These are phyloP conservation scores for Morpho achilles DNA, from an alignment of 2,888 invertebrate species.

Conservation along the genomic window DNA sequence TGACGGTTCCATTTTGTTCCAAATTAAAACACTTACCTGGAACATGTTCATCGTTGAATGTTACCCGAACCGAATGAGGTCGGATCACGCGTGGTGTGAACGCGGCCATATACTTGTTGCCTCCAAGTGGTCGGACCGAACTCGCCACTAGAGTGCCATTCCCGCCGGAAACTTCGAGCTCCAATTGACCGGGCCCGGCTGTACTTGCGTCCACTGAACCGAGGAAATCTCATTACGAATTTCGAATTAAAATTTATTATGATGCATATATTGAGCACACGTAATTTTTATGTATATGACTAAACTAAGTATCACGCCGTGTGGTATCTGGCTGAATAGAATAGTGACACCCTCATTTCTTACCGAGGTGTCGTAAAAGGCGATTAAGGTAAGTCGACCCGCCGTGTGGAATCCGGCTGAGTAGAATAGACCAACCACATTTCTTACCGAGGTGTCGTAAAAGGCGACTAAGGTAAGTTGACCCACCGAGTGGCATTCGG, in stretches of 20 bases:
- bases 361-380: too few relatives aligned
- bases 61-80: constrained; percentile 93
- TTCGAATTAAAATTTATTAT: neutral
- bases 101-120: constrained; percentile 93
- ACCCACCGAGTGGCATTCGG: too few relatives aligned
- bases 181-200: constrained; percentile 98
- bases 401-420: too few relatives aligned
- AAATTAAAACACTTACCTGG: constrained; percentile 84
- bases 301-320: too few relatives aligned
- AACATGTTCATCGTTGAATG: constrained; percentile 95
- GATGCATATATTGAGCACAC: neutral
- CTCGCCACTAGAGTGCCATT: constrained; percentile 95
- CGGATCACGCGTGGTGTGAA: constrained; percentile 94
- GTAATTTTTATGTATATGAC: too few relatives aligned
- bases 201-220: constrained; percentile 92
- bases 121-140: constrained; percentile 93
- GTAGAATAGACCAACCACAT: too few relatives aligned
- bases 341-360: too few relatives aligned
- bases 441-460: too few relatives aligned
- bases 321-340: too few relatives aligned
- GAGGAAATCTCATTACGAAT: constrained; percentile 1
- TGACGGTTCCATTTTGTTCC: neutral
- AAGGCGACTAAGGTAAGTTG: too few relatives aligned
- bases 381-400: too few relatives aligned
- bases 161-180: constrained; percentile 91